Evolutionary conservation across 2,797 vertebrate genomes (phyloP), one percentile per base, ranked within the genome.

Genomic region (Pangasius mekongensis): DNA sequence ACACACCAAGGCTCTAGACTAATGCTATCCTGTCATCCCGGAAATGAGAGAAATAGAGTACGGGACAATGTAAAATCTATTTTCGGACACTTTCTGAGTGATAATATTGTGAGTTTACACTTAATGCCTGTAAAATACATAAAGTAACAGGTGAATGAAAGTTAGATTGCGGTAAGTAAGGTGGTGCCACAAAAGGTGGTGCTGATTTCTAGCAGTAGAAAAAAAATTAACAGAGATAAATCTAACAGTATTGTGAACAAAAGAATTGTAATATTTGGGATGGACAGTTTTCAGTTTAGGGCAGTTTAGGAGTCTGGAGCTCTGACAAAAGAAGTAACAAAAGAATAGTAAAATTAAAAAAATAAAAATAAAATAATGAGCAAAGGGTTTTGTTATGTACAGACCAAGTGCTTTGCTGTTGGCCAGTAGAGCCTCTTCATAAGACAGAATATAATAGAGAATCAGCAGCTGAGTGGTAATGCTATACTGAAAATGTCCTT

Each of bases 401-500:
- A 78, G 93, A 99, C 99, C 99, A 86, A 99, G 94, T 20, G 97
- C 95, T 96, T 99, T 99, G 0, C 98, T 98, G 95, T 94, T 99
- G 27, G 97, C 97, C 85, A 99, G 94, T 62, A 99, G 97, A 39
- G 98, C 98, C 91, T 99, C 99, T 89, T 99, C 99, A 0, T 98
- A 99, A 0, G 98, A 99, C 91, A 99, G 94, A 89, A 99, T 97
- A 0, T 99, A 99, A 93, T 99, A 99, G 74, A 99, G 97, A 93
- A 99, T 97, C 14, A 99, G 95, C 58, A 99, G 96, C 3, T 98
- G 99, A 1, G 98, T 97, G 73, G 98, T 99, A 95, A 99, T 99
- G 90, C 97, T 98, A 93, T 97, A 97, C 74, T 93, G 96, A 20
- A 95, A 96, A 3, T 92, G 92, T 74, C 92, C 94, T 71, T 97